Evolutionary conservation across 1,140 invertebrate species (phyloP).

Genomic region (Drosophila burlai): DNA sequence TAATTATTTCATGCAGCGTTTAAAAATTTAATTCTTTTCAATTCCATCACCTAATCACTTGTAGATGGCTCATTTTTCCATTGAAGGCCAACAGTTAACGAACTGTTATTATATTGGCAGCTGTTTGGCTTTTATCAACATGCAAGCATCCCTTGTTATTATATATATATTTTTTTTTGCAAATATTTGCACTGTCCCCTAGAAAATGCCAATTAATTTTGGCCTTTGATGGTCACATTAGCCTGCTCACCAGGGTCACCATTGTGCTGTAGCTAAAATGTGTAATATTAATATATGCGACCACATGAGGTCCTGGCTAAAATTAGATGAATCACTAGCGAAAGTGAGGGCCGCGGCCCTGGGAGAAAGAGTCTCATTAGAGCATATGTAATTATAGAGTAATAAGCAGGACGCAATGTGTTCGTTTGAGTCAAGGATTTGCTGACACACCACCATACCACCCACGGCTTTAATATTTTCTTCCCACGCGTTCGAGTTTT

Average conservation of each 20-base stretch:
- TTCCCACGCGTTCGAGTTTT: constrained; percentile 14
- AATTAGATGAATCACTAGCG: constrained; percentile 52
- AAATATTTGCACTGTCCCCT: constrained; percentile 47
- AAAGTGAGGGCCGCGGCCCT: constrained; percentile 20
- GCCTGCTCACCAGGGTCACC: constrained; percentile 44
- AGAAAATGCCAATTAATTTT: constrained; percentile 71
- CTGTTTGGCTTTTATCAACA: constrained; percentile 44
- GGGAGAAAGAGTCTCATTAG: constrained; percentile 40
- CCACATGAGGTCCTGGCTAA: constrained; percentile 64
- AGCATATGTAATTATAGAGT: constrained; percentile 53
- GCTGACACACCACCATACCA: constrained; percentile 8
- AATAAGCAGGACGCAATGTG: constrained; percentile 29
- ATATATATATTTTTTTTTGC: constrained; percentile 13
- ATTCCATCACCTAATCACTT: background rate
- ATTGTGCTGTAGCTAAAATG: constrained; percentile 49
- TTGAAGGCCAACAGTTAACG: constrained; percentile 12
- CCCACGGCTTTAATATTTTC: constrained; percentile 25
- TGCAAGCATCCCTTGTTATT: constrained; percentile 34
- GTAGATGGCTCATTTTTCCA: background rate
- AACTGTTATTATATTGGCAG: constrained; percentile 33
- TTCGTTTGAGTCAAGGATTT: constrained; percentile 31
- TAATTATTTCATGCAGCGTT: background rate
- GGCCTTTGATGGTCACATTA: constrained; percentile 69
- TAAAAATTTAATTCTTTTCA: background rate
- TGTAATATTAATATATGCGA: constrained; percentile 43